phyloP scores from a whole-genome alignment of 2,888 invertebrate species.

The Pterostichus madidus region DNA sequence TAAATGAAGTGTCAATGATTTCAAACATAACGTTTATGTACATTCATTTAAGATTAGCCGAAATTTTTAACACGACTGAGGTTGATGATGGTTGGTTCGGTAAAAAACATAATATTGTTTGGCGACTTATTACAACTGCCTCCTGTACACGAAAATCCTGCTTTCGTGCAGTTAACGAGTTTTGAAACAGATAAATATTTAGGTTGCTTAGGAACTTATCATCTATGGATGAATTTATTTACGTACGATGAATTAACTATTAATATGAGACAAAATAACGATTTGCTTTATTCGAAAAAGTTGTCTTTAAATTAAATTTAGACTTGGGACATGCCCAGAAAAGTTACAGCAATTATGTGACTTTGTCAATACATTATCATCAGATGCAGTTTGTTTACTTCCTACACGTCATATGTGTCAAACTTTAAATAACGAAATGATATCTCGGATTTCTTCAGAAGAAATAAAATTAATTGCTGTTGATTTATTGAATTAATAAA shows the following conservation, averaged over 20 bases:
- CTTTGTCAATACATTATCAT: slow-evolving; percentile 68
- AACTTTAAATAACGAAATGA: slow-evolving; percentile 71
- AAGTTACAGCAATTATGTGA: slow-evolving; percentile 69
- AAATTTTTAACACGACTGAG: slow-evolving; percentile 71
- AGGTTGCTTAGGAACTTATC: slow-evolving; percentile 69
- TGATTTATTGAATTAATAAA: slow-evolving; percentile 69
- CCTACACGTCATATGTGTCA: slow-evolving; percentile 71
- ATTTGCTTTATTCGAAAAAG: slow-evolving; percentile 69
- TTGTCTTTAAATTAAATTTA: slow-evolving; percentile 68
- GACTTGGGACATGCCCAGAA: slow-evolving; percentile 47
- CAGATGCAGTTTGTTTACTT: slow-evolving; percentile 71
- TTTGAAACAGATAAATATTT: slow-evolving; percentile 69
- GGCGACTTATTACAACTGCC: slow-evolving; percentile 73
- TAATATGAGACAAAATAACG: slow-evolving; percentile 71
- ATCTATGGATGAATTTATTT: slow-evolving; percentile 71
- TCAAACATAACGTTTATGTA: slow-evolving; percentile 70
- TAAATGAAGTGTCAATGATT: slow-evolving; percentile 70
- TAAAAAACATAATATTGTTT: slow-evolving; percentile 70
- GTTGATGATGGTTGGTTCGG: slow-evolving; percentile 72
- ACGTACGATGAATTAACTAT: slow-evolving; percentile 71
- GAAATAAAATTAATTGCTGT: slow-evolving; percentile 69
- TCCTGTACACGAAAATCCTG: slow-evolving; percentile 71
- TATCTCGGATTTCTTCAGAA: slow-evolving; percentile 68
- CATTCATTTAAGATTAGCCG: slow-evolving; percentile 70
- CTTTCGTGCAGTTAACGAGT: slow-evolving; percentile 70